Evolutionary conservation across 2,797 vertebrate genomes (phyloP).

Genomic region (Falco columbarius): DNA sequence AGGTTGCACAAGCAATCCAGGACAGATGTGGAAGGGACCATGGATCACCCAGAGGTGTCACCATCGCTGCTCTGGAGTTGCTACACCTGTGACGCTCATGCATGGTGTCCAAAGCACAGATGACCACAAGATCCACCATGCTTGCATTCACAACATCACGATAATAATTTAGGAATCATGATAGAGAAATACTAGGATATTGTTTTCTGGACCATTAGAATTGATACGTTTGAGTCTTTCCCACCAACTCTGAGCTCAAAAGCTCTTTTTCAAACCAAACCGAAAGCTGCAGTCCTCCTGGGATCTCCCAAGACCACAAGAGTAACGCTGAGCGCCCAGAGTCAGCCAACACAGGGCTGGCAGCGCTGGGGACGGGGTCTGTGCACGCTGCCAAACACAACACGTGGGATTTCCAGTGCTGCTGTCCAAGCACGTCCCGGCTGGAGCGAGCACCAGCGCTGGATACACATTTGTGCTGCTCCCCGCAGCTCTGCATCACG

Average conservation of each 20-base stretch:
- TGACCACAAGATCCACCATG: background rate
- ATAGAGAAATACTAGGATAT: background rate
- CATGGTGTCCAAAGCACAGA: background rate
- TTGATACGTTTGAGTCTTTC: background rate
- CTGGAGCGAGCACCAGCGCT: background rate
- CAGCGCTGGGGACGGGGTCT: background rate
- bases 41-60: background rate
- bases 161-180: background rate
- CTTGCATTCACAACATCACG: background rate
- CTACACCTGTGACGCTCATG: background rate
- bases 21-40: background rate
- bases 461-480: background rate
- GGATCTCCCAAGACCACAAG: background rate
- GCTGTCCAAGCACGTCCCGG: background rate
- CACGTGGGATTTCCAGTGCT: background rate
- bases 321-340: rapidly evolving
- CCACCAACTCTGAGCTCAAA: background rate
- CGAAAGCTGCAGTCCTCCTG: background rate
- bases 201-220: background rate
- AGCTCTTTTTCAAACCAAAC: background rate
- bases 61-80: background rate
- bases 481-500: background rate
- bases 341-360: background rate
- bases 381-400: rapidly evolving
- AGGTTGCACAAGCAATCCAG: background rate